phyloP scores from a whole-genome alignment of 2,888 invertebrate species.

The Caenorhabditis auriculariae region DNA sequence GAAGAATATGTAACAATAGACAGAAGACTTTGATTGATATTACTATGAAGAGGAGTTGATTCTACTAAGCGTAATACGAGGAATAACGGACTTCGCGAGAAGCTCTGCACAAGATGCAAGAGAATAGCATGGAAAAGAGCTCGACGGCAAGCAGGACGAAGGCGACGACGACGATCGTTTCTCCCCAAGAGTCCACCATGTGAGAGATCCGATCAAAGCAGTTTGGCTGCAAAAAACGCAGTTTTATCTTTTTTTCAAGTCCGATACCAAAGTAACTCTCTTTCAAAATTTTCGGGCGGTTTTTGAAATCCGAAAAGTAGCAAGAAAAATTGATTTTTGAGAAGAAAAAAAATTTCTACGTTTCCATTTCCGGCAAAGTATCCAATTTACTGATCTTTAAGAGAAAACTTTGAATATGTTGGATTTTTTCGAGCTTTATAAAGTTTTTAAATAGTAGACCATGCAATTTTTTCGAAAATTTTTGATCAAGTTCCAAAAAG shows the following conservation, averaged over 20 bases:
- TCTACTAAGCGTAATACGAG: slow-evolving; percentile 37
- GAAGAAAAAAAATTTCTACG: too few relatives aligned
- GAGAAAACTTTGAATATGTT: too few relatives aligned
- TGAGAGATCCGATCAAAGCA: slow-evolving; percentile 50
- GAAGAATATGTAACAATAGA: neutral
- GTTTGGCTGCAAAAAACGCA: slow-evolving; percentile 48
- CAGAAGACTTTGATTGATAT: neutral
- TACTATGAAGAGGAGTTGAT: slow-evolving; percentile 2
- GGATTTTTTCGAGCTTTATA: too few relatives aligned
- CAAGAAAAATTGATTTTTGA: too few relatives aligned
- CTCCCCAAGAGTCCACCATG: slow-evolving; percentile 43
- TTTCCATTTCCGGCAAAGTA: too few relatives aligned
- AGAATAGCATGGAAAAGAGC: slow-evolving; percentile 52
- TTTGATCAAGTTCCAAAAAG: too few relatives aligned
- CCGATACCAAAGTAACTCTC: neutral
- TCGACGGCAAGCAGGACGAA: slow-evolving; percentile 45
- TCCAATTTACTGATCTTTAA: too few relatives aligned
- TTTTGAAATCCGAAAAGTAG: too few relatives aligned
- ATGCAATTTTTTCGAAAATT: too few relatives aligned
- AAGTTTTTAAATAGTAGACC: too few relatives aligned
- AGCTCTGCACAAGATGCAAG: slow-evolving; percentile 56
- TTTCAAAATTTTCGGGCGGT: neutral
- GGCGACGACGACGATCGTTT: slow-evolving; percentile 36
- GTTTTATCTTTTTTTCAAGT: neutral
- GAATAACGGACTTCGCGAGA: slow-evolving; percentile 48